Evolutionary conservation across 2,888 invertebrate genomes (phyloP), one percentile per base, ranked within the genome.

Genomic region (Pasiphila rectangulata): DNA sequence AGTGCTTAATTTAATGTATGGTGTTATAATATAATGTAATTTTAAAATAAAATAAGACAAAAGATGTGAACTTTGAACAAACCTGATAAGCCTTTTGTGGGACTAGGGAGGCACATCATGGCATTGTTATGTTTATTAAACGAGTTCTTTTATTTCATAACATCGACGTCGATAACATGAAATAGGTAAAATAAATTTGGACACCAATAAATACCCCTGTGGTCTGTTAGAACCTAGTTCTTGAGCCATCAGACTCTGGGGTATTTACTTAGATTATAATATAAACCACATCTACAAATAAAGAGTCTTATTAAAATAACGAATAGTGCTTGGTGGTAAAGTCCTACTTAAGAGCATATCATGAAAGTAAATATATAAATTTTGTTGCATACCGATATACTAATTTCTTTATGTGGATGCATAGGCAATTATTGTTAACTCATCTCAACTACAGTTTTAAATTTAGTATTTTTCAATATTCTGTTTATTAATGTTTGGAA

Each of bases 161-260:
- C 32, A 13, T 38, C 32, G 13, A 44, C 49, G 13, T 23, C 30
- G 35, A 27, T 41, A 29, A 44, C 15, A 16, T 19, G 5, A 12
- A 59, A 57, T 58, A 60, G 32, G 27, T 12, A 40, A 41, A 21
- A 20, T 47, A 44, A 44, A 3, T 23, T 10, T 39, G 51, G 58
- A 63, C 37, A 51, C 49, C 51, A 67, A 72, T 79, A 83, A 83
- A 85, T 70, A 81, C 82, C 76, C 67, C 63, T 64, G 59, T 63
- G 68, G 79, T 78, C 85, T 85, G 85, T 78, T 79, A 79, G 85
- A 85, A 84, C 83, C 52, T 17, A 43, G 85, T 85, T 86, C 86
- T 83, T 84, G 87, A 87, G 86, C 88, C 86, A 80, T 68, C 85
- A 84, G 82, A 80, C 76, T 77, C 69, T 64, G 63, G 66, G 78